Evolutionary conservation across 1,140 invertebrate species (phyloP).

Genomic region (Leptoteleia sp.): DNA sequence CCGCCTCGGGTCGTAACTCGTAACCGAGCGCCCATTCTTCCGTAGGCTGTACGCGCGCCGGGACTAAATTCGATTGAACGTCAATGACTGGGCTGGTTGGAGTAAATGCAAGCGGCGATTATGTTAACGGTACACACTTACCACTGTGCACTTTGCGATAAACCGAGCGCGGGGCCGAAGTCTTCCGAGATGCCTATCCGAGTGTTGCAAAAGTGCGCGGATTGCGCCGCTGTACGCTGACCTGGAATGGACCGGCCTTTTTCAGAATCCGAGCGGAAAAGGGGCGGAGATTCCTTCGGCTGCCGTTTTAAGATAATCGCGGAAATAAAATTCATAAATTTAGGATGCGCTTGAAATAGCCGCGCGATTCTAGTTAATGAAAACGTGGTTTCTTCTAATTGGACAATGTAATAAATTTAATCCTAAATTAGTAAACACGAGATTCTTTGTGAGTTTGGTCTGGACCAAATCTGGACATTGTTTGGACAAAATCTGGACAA

Average conservation of each 20-base stretch:
- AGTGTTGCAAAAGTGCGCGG: constrained; percentile 31
- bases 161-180: constrained; percentile 26
- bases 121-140: constrained; percentile 53
- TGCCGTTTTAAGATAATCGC: no score
- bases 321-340: no score
- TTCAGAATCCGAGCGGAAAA: constrained; percentile 43
- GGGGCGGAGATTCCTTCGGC: background rate
- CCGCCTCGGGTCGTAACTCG: constrained; percentile 27
- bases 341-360: no score
- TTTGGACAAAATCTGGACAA: no score
- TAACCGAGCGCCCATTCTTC: constrained; percentile 34
- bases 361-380: no score
- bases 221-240: constrained; percentile 43
- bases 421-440: no score
- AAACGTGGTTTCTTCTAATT: no score
- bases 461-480: no score
- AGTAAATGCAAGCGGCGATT: constrained; percentile 58
- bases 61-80: constrained; percentile 59
- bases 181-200: constrained; percentile 45
- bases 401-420: no score
- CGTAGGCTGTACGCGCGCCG: constrained; percentile 41
- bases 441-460: no score
- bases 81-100: constrained; percentile 49
- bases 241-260: constrained; percentile 42
- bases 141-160: constrained; percentile 52